Evolutionary conservation across 2,888 invertebrate species (phyloP).

Genomic region (Gisinianus flammeolus): DNA sequence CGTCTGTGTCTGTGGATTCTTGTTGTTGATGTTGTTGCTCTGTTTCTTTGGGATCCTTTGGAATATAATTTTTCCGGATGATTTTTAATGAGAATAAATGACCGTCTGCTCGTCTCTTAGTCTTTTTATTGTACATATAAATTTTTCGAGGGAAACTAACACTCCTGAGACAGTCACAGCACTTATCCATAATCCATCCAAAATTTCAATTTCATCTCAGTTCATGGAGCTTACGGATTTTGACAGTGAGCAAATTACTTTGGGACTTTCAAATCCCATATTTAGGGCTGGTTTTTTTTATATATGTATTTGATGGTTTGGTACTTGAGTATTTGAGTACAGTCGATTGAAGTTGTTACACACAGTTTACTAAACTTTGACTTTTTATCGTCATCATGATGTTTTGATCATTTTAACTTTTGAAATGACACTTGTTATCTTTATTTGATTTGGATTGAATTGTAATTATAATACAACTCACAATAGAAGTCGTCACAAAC

Average conservation of each 20-base stretch:
- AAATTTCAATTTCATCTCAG: conserved; percentile 55
- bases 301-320: too few relatives aligned
- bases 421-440: too few relatives aligned
- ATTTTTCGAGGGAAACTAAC: conserved; percentile 39
- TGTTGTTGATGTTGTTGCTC: neutral
- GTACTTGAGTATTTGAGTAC: neutral
- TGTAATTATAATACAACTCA: too few relatives aligned
- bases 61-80: conserved; percentile 20
- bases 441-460: too few relatives aligned
- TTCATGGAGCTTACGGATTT: conserved; percentile 31
- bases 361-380: too few relatives aligned
- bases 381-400: too few relatives aligned
- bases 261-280: conserved; percentile 38
- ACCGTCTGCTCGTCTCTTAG: conserved; percentile 36
- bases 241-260: conserved; percentile 34
- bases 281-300: conserved; percentile 3
- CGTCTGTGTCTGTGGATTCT: neutral
- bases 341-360: neutral
- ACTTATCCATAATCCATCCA: conserved; percentile 59
- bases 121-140: conserved; percentile 39
- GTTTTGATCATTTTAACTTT: too few relatives aligned
- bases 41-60: conserved; percentile 9
- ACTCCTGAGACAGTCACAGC: conserved; percentile 44
- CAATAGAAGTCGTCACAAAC: too few relatives aligned
- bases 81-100: conserved; percentile 20